phyloP scores from a whole-genome alignment of 2,113 vertebrate genomes.

The Zosterops japonicus region DNA sequence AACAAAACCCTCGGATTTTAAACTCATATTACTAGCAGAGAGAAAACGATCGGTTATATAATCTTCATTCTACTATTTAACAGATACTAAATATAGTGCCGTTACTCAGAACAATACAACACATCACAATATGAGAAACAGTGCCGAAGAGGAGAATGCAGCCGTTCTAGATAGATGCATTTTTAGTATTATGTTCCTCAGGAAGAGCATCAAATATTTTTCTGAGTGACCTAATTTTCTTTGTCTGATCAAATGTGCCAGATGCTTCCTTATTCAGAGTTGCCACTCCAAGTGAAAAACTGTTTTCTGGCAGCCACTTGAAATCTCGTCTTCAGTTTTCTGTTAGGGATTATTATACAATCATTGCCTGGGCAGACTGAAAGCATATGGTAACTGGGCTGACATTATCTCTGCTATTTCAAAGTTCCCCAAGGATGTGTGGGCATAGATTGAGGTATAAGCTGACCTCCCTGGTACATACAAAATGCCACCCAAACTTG shows the following conservation, averaged over 20 bases:
- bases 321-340: slow-evolving; percentile 62
- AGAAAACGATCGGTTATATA: not conserved
- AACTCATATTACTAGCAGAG: slow-evolving; percentile 3
- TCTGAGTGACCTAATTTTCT: slow-evolving; percentile 69
- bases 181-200: slow-evolving; percentile 54
- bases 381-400: slow-evolving; percentile 57
- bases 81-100: slow-evolving; percentile 30
- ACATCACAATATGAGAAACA: slow-evolving; percentile 14
- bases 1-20: not conserved
- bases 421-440: slow-evolving; percentile 28
- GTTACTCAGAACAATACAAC: slow-evolving; percentile 33
- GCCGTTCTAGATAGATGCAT: not conserved
- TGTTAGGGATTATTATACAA: slow-evolving; percentile 64
- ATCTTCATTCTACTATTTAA: slow-evolving; percentile 31
- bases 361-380: slow-evolving; percentile 55
- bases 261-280: slow-evolving; percentile 70
- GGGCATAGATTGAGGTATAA: slow-evolving; percentile 10
- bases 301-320: slow-evolving; percentile 66
- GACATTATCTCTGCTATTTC: slow-evolving; percentile 40
- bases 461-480: not conserved
- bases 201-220: slow-evolving; percentile 62
- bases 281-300: slow-evolving; percentile 67
- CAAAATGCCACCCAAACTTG: not conserved
- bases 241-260: slow-evolving; percentile 70
- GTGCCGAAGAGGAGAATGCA: not conserved